These are phyloP conservation scores for Scotopteryx bipunctaria DNA, from an alignment of 2,888 invertebrate genomes.

Conservation along the genomic window DNA sequence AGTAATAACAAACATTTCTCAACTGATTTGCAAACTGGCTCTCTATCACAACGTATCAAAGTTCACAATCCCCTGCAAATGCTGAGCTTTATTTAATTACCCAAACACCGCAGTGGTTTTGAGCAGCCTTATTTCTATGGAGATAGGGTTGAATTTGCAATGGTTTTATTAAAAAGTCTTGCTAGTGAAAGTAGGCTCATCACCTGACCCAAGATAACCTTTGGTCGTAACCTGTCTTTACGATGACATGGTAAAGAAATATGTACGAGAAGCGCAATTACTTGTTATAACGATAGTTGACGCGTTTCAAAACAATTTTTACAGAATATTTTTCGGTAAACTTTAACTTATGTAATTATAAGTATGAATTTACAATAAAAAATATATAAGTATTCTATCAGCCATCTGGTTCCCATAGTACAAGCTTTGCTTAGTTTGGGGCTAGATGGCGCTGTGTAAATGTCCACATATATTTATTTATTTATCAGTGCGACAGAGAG, in stretches of 20 bases:
- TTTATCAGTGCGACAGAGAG: no score
- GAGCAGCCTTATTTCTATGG: conserved; percentile 9
- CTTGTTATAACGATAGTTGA: not conserved
- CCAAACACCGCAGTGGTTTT: not conserved
- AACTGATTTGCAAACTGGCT: conserved; percentile 23
- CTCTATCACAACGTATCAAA: conserved; percentile 39
- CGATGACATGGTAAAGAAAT: conserved; percentile 18
- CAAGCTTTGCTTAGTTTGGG: no score
- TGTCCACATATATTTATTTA: no score
- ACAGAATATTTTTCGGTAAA: no score
- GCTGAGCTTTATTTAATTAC: conserved; percentile 42
- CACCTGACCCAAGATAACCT: conserved; percentile 72
- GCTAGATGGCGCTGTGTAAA: no score
- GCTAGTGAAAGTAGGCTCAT: conserved; percentile 76
- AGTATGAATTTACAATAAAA: no score
- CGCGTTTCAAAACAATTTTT: no score
- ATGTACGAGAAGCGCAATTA: conserved; percentile 6
- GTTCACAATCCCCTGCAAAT: conserved; percentile 40
- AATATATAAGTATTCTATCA: no score
- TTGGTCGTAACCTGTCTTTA: conserved; percentile 68
- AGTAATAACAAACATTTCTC: conserved; percentile 30
- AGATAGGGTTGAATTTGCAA: conserved; percentile 18
- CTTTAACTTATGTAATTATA: no score
- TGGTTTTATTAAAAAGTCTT: conserved; percentile 38
- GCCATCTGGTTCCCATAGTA: no score